Evolutionary conservation across 2,888 invertebrate genomes (phyloP).

Genomic region (Drosophila barbarae): DNA sequence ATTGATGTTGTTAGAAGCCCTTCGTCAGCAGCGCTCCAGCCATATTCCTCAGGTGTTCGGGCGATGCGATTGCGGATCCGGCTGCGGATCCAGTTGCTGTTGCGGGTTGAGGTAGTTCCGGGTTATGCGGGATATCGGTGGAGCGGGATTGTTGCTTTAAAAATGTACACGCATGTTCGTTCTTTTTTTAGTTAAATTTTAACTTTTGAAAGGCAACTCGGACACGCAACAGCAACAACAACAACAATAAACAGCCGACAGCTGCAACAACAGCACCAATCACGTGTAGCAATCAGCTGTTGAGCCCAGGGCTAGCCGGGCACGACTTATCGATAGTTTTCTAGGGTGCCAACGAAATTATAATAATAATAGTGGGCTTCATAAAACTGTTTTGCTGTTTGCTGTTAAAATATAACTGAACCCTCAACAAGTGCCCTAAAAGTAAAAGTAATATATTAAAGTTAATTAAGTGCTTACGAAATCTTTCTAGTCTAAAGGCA

Average conservation of each 20-base stretch:
- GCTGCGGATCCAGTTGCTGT: constrained; percentile 7
- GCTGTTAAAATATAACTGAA: too few relatives aligned
- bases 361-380: background rate
- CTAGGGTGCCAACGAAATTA: background rate
- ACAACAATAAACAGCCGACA: constrained; percentile 32
- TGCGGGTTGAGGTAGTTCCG: constrained; percentile 3
- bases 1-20: constrained; percentile 5
- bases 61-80: constrained; percentile 17
- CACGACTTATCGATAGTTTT: constrained; percentile 31
- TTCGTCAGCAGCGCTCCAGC: constrained; percentile 10
- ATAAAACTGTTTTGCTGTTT: background rate
- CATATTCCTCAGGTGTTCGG: constrained; percentile 20
- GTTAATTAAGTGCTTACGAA: background rate
- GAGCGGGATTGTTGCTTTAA: constrained; percentile 10
- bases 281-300: constrained; percentile 61
- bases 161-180: constrained; percentile 34
- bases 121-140: background rate
- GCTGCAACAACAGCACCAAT: constrained; percentile 49
- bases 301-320: constrained; percentile 31
- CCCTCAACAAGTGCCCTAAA: too few relatives aligned
- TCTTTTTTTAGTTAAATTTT: constrained; percentile 12
- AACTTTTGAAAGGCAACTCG: constrained; percentile 40
- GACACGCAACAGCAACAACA: constrained; percentile 42
- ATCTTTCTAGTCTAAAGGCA: background rate
- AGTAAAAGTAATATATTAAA: background rate